Evolutionary conservation across 2,113 vertebrate species (phyloP).

Genomic region (Rhinoptilus africanus): DNA sequence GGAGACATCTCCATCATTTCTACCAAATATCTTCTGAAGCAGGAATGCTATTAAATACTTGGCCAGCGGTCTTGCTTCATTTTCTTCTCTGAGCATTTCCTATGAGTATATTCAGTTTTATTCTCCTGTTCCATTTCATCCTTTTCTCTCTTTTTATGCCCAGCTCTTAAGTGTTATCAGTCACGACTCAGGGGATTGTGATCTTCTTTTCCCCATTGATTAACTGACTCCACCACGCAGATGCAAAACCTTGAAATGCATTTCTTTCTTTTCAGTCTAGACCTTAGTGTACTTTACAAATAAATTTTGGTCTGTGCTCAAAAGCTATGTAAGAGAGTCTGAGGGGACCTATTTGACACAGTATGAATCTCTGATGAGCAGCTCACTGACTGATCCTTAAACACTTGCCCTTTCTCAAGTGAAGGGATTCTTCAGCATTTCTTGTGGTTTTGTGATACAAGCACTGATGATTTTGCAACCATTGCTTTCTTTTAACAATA

Average conservation of each 20-base stretch:
- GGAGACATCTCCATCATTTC: not conserved
- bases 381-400: not conserved
- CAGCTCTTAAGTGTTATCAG: not conserved
- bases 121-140: not conserved
- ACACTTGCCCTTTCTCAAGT: not conserved
- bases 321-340: not conserved
- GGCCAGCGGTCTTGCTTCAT: not conserved
- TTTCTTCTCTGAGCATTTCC: not conserved
- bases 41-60: not conserved
- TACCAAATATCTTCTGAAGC: not conserved
- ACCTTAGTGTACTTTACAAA: not conserved
- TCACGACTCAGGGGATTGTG: not conserved
- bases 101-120: not conserved
- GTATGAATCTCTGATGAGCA: conserved; percentile 1
- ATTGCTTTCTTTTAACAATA: not conserved
- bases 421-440: not conserved
- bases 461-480: not conserved
- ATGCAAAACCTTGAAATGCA: not conserved
- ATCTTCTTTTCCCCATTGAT: not conserved
- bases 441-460: not conserved
- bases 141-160: not conserved
- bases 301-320: not conserved
- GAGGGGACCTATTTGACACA: not conserved
- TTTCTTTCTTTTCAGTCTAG: not conserved
- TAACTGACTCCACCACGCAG: not conserved